Evolutionary conservation across 2,797 vertebrate genomes (phyloP).

Genomic region (Cygnus olor): DNA sequence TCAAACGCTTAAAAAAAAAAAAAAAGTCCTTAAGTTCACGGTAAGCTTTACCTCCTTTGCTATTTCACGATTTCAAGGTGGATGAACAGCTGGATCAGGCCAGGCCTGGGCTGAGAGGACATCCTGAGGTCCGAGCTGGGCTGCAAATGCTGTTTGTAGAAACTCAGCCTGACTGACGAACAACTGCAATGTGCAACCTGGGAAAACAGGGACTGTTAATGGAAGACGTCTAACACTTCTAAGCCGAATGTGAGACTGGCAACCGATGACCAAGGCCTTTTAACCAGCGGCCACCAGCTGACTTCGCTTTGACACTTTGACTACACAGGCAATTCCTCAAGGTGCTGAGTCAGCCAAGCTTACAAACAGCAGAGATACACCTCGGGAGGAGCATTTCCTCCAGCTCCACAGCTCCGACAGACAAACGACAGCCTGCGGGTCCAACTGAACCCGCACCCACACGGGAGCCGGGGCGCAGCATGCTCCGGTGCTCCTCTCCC

Average conservation of each 20-base stretch:
- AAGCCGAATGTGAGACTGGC: accelerated
- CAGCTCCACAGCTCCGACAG: not conserved
- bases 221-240: not conserved
- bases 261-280: not conserved
- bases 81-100: not conserved
- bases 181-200: accelerated
- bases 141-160: not conserved
- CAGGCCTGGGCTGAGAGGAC: not conserved
- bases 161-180: accelerated
- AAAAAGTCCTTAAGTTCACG: not conserved
- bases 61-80: not conserved
- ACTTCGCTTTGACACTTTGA: not conserved
- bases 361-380: accelerated
- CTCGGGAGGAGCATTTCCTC: not conserved
- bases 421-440: accelerated
- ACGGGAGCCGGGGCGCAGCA: too few species aligned
- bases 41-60: not conserved
- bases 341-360: not conserved
- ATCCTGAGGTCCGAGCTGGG: not conserved
- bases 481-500: too few species aligned
- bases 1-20: not conserved
- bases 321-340: not conserved
- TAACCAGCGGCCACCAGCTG: accelerated
- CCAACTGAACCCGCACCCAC: not conserved
- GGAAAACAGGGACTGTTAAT: not conserved